Base-by-base conservation (phyloP, 1,140 invertebrate species). In the Matsumurasca onukii region DNA sequence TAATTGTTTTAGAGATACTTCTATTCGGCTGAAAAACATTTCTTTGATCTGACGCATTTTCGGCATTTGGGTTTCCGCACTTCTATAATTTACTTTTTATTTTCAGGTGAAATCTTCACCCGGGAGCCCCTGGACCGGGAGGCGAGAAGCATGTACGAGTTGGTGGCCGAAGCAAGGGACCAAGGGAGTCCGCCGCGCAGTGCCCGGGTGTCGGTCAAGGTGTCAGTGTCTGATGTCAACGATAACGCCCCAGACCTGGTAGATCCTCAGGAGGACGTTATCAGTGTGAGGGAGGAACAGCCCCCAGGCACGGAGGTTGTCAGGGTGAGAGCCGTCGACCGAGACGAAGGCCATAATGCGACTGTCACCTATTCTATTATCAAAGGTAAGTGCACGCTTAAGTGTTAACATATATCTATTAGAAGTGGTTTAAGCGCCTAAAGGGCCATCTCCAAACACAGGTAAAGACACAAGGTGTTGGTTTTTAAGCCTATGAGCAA, bases 181-280 rank as follows among this genome's bases (percentile, higher is more conserved):
- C 88, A 91, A 76, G 95, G 95, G 0, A 84, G 82, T 1, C 90
- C 93, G 0, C 86, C 89, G 0, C 84, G 89, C 63, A 89, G 88
- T 66, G 84, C 88, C 17, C 82, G 91, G 70, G 90, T 92, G 0
- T 83, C 88, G 3, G 80, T 97, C 57, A 83, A 87, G 72, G 86
- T 98, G 0, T 81, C 83, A 68, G 88, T 94, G 1, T 84, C 86
- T 17, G 95, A 97, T 78, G 87, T 93, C 2, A 98, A 98, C 78
- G 95, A 98, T 80, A 97, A 97, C 80, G 84, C 89, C 9, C 93
- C 93, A 13, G 87, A 91, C 78, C 93, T 97, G 67, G 86, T 94
- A 31, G 92, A 95, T 79, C 93, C 92, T 3, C 87, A 91, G 75
- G 91, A 94, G 77, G 91, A 93, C 77, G 88, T 93, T 3, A 88